Evolutionary conservation across 92 coral and sea anemone species (phyloP), one percentile per base, ranked within the genome.

Genomic region (Muricea muricata): DNA sequence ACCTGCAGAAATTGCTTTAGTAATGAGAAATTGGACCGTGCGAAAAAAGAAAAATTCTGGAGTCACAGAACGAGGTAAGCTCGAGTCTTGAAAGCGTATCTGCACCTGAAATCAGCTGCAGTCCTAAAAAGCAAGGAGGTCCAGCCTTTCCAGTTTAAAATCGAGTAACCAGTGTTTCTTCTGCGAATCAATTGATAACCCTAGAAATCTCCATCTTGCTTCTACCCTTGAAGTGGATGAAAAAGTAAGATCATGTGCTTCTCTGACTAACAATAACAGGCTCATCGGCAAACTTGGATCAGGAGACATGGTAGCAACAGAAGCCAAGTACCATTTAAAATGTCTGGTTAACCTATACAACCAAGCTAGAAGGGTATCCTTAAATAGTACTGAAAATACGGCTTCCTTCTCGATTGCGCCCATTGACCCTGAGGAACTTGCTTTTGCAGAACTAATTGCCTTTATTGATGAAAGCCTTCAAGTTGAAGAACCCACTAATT

Each of bases 361-460:
- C n/a, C n/a, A n/a, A n/a, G n/a, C n/a, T n/a, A n/a, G n/a, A n/a
- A n/a, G n/a, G n/a, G n/a, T n/a, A n/a, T n/a, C n/a, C n/a, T n/a
- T n/a, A n/a, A n/a, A n/a, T n/a, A n/a, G n/a, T n/a, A n/a, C n/a
- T n/a, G n/a, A n/a, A n/a, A n/a, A n/a, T n/a, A n/a, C n/a, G n/a
- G n/a, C n/a, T n/a, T n/a, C n/a, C n/a, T n/a, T n/a, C n/a, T n/a
- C n/a, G n/a, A n/a, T n/a, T n/a, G n/a, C n/a, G n/a, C n/a, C n/a
- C n/a, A n/a, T 67, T 21, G 88, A 90, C 55, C 84, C 66, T 41
- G 88, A 86, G 17, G 91, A 90, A 80, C 81, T 90, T 34, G 91
- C 89, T 17, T 90, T 86, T 83, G 93, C 89, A 37, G 91, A 87
- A 73, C 86, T 87, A 18, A 72, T 83, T 7, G 88, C 86, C 78